Conservation (phyloP, 2,797 vertebrate species). For the Loris lydekkerianus region DNA sequence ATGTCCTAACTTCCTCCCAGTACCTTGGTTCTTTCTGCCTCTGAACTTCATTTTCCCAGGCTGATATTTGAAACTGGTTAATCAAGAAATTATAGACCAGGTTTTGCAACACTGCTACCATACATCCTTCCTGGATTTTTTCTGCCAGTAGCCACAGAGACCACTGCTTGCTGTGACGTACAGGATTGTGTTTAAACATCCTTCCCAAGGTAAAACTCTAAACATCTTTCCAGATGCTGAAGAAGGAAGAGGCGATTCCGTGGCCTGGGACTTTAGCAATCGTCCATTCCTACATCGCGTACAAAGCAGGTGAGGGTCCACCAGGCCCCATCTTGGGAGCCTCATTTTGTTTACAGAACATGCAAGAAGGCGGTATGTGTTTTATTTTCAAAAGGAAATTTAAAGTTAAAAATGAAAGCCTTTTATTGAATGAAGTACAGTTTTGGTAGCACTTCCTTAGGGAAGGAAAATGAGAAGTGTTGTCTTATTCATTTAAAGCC, state of each 20-base stretch:
- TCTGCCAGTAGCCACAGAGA: constrained; percentile 56
- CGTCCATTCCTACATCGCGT: constrained; percentile 99
- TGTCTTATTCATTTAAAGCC: not conserved
- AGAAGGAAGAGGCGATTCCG: constrained; percentile 99
- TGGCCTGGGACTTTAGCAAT: constrained; percentile 99
- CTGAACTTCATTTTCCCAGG: not conserved
- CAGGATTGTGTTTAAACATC: not conserved
- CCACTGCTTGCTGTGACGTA: not conserved
- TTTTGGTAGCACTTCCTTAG: not conserved
- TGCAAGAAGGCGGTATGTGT: not conserved
- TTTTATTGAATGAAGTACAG: not conserved
- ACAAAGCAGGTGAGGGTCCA: constrained; percentile 96
- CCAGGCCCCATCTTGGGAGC: not conserved
- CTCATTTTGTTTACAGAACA: not conserved
- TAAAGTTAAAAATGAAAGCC: constrained; percentile 64
- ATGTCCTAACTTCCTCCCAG: not conserved
- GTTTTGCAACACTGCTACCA: not conserved
- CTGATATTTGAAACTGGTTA: not conserved
- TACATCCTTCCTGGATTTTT: constrained; percentile 61
- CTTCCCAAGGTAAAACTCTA: constrained; percentile 55
- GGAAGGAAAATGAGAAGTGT: not conserved
- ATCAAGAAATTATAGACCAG: not conserved
- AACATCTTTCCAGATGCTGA: constrained; percentile 94
- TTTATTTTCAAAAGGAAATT: constrained; percentile 78
- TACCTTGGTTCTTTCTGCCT: not conserved